Conservation (phyloP, 2,888 invertebrate species). For the Dryococelus australis region DNA sequence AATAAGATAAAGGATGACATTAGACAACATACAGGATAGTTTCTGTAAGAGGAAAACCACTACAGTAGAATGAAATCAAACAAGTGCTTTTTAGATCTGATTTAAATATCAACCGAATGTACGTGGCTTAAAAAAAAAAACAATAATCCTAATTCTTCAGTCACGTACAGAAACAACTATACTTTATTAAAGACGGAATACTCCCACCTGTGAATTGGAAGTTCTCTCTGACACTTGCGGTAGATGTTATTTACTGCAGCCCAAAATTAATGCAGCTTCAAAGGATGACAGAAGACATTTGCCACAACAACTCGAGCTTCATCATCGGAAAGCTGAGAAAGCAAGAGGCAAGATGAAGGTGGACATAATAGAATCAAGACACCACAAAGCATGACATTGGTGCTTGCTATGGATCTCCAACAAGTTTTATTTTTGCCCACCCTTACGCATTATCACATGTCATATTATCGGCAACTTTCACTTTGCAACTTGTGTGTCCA, state of each 20-base stretch:
- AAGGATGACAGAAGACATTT: not conserved
- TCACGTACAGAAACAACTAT: not conserved
- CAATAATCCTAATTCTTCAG: not conserved
- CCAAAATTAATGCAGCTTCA: not conserved
- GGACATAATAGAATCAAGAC: too few species aligned
- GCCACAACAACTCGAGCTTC: slow-evolving; percentile 4
- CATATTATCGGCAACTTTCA: too few species aligned
- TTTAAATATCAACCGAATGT: not conserved
- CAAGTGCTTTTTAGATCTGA: not conserved
- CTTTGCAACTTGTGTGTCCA: too few species aligned
- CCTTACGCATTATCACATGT: too few species aligned
- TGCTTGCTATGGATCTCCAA: too few species aligned
- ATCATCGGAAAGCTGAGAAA: slow-evolving; percentile 1
- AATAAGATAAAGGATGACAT: not conserved
- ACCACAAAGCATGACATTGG: too few species aligned
- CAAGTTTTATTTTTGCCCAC: too few species aligned
- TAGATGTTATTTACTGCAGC: not conserved
- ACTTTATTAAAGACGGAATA: not conserved
- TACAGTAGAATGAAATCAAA: not conserved
- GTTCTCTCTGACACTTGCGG: not conserved
- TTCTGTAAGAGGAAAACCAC: not conserved
- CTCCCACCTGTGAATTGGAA: not conserved
- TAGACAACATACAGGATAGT: not conserved
- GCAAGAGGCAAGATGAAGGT: not conserved
- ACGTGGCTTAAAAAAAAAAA: not conserved